A percentile compares a stretch with the other conserved stretches of the same genome.
Evolutionary conservation across 2,888 invertebrate species (phyloP).

Genomic region (Eugnorisma glareosa): DNA sequence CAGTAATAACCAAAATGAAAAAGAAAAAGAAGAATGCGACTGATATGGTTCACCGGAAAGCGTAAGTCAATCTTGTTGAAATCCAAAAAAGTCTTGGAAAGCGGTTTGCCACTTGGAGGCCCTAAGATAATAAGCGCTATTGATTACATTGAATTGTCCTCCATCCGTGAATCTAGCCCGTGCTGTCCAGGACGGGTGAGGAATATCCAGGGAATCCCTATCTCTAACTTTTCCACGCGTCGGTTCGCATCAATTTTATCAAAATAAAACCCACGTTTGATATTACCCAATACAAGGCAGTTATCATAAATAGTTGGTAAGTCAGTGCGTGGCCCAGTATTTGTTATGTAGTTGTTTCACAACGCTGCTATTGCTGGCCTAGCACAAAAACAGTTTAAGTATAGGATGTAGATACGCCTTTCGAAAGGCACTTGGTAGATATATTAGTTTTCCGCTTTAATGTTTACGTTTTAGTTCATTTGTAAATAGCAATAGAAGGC

Average conservation of each 20-base stretch:
- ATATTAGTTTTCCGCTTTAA: slow-evolving; percentile 40
- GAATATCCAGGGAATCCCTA: neutral
- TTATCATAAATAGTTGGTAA: slow-evolving; percentile 53
- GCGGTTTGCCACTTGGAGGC: neutral
- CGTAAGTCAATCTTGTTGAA: neutral
- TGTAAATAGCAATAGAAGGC: slow-evolving; percentile 2
- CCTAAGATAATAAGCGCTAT: neutral
- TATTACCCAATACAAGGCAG: slow-evolving; percentile 43
- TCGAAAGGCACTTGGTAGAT: slow-evolving; percentile 37
- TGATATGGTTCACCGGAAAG: neutral
- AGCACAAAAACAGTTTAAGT: slow-evolving; percentile 53
- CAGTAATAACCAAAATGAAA: neutral
- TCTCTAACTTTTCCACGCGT: neutral
- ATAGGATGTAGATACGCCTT: slow-evolving; percentile 50
- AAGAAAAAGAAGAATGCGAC: neutral
- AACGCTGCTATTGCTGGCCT: slow-evolving; percentile 44
- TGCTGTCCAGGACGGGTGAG: neutral
- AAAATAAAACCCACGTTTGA: slow-evolving; percentile 9
- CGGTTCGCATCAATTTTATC: neutral
- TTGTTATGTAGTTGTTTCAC: slow-evolving; percentile 58
- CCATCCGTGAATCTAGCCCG: neutral
- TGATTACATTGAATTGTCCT: neutral
- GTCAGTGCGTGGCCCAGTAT: slow-evolving; percentile 49
- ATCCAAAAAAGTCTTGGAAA: neutral
- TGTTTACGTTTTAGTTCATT: slow-evolving; percentile 23